Conservation (phyloP, 2,113 vertebrate genomes). For the Chamaetylas fuelleborni region DNA sequence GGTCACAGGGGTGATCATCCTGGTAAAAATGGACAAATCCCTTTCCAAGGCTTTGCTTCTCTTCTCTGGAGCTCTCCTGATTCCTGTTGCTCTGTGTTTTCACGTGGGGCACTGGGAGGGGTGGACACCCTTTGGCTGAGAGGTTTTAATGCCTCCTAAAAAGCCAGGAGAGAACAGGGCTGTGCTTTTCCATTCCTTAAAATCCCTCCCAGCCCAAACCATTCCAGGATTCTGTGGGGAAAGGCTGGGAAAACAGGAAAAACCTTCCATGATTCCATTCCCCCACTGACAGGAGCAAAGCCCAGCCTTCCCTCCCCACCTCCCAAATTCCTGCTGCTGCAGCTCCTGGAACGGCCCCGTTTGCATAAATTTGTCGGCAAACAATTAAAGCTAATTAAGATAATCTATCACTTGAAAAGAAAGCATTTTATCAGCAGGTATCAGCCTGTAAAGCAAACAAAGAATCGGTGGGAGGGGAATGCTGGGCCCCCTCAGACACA, state of each 20-base stretch:
- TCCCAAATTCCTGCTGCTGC: background rate
- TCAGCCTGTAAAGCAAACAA: constrained; percentile 69
- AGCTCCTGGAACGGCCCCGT: background rate
- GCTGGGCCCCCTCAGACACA: background rate
- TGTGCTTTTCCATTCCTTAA: too few relatives aligned
- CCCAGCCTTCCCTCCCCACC: background rate
- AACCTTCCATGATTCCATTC: background rate
- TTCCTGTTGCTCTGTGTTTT: too few relatives aligned
- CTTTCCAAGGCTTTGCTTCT: too few relatives aligned
- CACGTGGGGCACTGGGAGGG: too few relatives aligned
- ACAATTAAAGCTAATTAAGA: constrained; percentile 75
- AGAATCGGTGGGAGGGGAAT: constrained; percentile 12
- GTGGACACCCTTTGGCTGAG: too few relatives aligned
- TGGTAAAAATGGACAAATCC: too few relatives aligned
- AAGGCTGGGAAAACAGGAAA: background rate
- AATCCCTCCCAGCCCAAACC: background rate
- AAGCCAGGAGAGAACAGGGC: too few relatives aligned
- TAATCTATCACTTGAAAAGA: constrained; percentile 69
- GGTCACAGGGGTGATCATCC: too few relatives aligned
- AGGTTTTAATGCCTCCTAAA: too few relatives aligned
- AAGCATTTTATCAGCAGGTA: constrained; percentile 67
- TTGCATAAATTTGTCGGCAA: constrained; percentile 54
- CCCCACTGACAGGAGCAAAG: rapidly evolving
- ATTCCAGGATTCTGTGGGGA: background rate
- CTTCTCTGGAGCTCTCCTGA: too few relatives aligned